Conservation (phyloP, 2,888 invertebrate genomes). For the Platypus cylindrus region DNA sequence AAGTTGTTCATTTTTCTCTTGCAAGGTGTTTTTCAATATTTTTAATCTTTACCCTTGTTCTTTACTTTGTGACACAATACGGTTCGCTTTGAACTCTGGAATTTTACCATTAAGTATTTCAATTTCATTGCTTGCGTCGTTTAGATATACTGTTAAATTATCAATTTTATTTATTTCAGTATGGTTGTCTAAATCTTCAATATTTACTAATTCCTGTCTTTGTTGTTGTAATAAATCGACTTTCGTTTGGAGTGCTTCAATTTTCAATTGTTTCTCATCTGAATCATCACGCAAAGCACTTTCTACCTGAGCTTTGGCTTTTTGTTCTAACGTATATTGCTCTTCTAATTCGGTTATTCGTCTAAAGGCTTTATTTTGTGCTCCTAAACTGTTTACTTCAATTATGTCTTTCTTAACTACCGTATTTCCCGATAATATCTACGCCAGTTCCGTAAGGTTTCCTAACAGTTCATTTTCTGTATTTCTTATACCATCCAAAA, state of each 20-base stretch:
- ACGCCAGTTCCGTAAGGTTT: no score
- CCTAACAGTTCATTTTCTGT: no score
- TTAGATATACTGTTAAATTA: conserved; percentile 27
- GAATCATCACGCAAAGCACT: conserved; percentile 68
- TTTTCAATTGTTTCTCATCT: conserved; percentile 79
- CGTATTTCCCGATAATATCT: no score
- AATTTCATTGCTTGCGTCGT: conserved; percentile 28
- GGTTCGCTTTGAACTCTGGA: conserved; percentile 31
- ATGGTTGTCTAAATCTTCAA: not conserved
- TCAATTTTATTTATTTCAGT: conserved; percentile 21
- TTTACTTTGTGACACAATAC: conserved; percentile 35
- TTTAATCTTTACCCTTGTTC: conserved; percentile 29
- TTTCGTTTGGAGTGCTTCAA: conserved; percentile 75
- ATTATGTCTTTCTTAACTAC: no score
- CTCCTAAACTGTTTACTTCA: no score
- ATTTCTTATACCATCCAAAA: no score
- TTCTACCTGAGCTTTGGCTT: conserved; percentile 67
- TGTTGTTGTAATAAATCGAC: conserved; percentile 41
- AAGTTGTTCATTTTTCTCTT: conserved; percentile 20
- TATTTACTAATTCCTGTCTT: conserved; percentile 6
- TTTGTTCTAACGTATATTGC: conserved; percentile 78
- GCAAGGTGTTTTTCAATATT: no score
- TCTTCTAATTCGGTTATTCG: conserved; percentile 78
- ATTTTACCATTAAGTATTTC: conserved; percentile 22
- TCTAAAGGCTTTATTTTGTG: conserved; percentile 75